Evolutionary conservation across 2,888 invertebrate species (phyloP).

Genomic region (Coenonympha arcania): DNA sequence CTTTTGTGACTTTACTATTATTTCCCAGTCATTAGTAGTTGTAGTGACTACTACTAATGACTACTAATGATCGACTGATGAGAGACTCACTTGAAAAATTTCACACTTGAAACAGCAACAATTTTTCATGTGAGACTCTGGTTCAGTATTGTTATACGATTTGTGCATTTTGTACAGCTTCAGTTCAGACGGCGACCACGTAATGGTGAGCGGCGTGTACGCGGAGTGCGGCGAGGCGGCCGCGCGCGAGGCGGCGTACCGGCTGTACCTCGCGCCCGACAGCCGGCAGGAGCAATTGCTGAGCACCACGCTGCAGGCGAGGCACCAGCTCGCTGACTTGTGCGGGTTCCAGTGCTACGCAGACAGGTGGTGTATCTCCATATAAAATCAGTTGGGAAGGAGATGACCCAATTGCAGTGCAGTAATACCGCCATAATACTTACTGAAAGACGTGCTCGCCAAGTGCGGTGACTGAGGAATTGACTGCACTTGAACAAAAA

Average conservation of each 20-base stretch:
- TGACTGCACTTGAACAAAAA: no score
- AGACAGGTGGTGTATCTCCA: conserved; percentile 38
- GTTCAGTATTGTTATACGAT: neutral
- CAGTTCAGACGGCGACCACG: conserved; percentile 79
- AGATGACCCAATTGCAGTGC: no score
- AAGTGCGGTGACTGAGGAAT: no score
- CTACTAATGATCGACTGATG: no score
- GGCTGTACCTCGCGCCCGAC: conserved; percentile 87
- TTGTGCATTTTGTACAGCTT: conserved; percentile 48
- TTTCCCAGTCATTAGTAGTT: no score
- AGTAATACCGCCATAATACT: no score
- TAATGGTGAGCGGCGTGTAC: conserved; percentile 85
- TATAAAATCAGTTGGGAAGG: neutral
- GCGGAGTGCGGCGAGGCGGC: conserved; percentile 85
- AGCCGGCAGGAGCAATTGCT: conserved; percentile 83
- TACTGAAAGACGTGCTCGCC: no score
- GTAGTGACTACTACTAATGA: no score
- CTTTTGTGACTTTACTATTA: no score
- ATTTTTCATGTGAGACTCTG: no score
- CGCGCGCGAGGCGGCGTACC: conserved; percentile 91
- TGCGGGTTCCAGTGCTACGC: conserved; percentile 94
- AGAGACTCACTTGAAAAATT: no score
- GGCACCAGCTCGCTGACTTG: conserved; percentile 85
- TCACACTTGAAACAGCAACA: no score
- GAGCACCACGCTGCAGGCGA: conserved; percentile 78